Evolutionary conservation across 2,797 vertebrate species (phyloP), one percentile per base, ranked within the genome.

Genomic region (Carduelis carduelis): DNA sequence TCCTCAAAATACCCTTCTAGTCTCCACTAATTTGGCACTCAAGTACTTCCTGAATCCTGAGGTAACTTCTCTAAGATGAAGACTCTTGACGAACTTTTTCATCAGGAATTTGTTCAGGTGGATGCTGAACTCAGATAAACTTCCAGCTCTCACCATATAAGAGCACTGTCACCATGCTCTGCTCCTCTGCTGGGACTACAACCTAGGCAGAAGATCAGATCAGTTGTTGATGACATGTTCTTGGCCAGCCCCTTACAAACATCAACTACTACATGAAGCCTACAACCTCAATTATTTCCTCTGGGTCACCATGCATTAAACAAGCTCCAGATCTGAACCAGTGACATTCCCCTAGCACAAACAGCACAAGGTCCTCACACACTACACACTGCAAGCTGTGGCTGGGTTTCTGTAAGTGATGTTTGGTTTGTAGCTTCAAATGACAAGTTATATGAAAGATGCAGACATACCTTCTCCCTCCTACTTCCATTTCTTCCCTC

Each of bases 1-100:
- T 92, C 84, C 68, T 56, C 87, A 95, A 91, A 95, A 95, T 32
- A 68, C 53, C 22, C 41, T 44, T 55, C 37, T 27, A 43, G 64
- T 63, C 49, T 74, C 41, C 24, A 75, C 37, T 64, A 23, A 92
- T 75, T 68, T 71, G 60, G 49, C n/a, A 84, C 37, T 77, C 27
- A 68, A 96, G 64, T 70, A 77, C 87, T 91, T 96, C 79, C 87
- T 84, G 59, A 92, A 93, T 82, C 47, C 44, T 32, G 52, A 78
- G 46, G 43, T 64, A 89, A 78, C 56, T 89, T 93, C 84, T 87
- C 61, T 65, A 83, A 75, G 49, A 66, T 43, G 56, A 77, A 69
- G 23, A 60, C 7, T 37, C 19, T 23, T 24, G 34, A 64, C 32
- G n/a, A 39, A 53, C n/a, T 27, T 72, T 57, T 64, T 47, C n/a